phyloP scores from a whole-genome alignment of 2,888 invertebrate species.

The Chrysolina oricalcia region DNA sequence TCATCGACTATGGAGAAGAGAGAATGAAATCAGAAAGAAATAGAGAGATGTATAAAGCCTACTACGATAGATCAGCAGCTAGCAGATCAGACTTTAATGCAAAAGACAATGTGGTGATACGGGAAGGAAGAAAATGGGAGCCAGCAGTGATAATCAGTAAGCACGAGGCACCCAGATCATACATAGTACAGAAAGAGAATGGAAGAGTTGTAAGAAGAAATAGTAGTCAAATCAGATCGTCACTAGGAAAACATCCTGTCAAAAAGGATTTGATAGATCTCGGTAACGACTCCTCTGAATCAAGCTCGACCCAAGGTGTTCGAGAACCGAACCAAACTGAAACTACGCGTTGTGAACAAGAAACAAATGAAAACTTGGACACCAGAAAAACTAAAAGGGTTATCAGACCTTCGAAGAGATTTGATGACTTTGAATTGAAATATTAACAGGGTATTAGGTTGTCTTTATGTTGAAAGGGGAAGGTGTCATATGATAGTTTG shows the following conservation, averaged over 20 bases:
- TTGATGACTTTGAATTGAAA: too few species aligned
- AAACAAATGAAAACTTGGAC: too few species aligned
- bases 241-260: too few species aligned
- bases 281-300: not conserved
- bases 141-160: too few species aligned
- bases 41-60: not conserved
- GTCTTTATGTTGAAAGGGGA: not conserved
- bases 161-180: too few species aligned
- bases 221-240: not conserved
- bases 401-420: too few species aligned
- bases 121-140: not conserved
- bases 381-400: too few species aligned
- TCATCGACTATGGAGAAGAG: not conserved
- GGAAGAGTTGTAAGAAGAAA: not conserved
- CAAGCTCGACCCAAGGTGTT: not conserved
- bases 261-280: not conserved
- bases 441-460: not conserved
- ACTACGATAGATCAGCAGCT: not conserved
- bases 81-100: not conserved
- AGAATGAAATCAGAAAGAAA: not conserved
- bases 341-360: too few species aligned
- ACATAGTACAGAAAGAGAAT: not conserved
- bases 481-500: not conserved
- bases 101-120: not conserved
- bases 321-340: too few species aligned